Percentiles rank a stretch among this genome's conserved stretches.
phyloP scores from a whole-genome alignment of 1,140 invertebrate species.

The Tetramorium parvispinum region DNA sequence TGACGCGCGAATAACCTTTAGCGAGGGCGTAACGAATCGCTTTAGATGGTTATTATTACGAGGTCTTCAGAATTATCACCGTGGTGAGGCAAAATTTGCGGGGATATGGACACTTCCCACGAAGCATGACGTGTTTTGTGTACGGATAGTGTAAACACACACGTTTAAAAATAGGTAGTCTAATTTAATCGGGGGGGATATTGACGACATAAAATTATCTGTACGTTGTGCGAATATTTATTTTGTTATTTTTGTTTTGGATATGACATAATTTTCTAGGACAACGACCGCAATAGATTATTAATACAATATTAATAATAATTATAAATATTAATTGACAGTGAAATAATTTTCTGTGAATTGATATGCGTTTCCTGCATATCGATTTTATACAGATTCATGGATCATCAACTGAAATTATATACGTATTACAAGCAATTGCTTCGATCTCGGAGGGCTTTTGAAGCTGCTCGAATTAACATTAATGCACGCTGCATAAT shows the following conservation, averaged over 20 bases:
- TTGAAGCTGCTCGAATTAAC: slow-evolving; percentile 76
- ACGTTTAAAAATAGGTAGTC: background rate
- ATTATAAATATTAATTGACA: background rate
- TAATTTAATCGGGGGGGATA: background rate
- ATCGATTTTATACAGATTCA: slow-evolving; percentile 33
- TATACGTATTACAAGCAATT: slow-evolving; percentile 62
- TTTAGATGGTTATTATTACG: slow-evolving; percentile 83
- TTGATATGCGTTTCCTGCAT: background rate
- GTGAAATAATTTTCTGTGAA: background rate
- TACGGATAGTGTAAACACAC: background rate
- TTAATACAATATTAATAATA: background rate
- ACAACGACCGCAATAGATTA: background rate
- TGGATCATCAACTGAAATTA: slow-evolving; percentile 28
- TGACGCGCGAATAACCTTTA: slow-evolving; percentile 83
- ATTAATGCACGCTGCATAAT: slow-evolving; percentile 71
- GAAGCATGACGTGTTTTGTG: slow-evolving; percentile 40
- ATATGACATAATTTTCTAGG: background rate
- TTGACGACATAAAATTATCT: background rate
- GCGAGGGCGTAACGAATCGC: slow-evolving; percentile 83
- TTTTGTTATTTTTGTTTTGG: background rate
- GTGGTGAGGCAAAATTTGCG: slow-evolving; percentile 59
- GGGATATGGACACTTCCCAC: slow-evolving; percentile 77
- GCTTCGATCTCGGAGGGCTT: slow-evolving; percentile 60
- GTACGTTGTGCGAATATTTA: background rate
- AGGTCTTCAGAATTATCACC: slow-evolving; percentile 75